These are phyloP conservation scores for Monarcha castaneiventris DNA, from an alignment of 2,113 vertebrate genomes.

Conservation along the genomic window DNA sequence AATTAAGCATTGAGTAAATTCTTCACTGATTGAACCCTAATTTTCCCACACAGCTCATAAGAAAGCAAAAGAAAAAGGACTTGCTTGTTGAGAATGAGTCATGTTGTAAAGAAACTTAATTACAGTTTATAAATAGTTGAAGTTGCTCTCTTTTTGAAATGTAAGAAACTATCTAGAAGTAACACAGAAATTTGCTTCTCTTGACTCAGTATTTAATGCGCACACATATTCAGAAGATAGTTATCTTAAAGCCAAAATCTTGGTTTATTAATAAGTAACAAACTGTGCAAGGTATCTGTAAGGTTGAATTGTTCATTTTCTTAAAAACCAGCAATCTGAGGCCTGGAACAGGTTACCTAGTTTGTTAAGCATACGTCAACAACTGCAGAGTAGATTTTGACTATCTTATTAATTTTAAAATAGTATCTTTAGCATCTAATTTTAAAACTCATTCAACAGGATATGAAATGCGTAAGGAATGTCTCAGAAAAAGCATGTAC, in stretches of 20 bases:
- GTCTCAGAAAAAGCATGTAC: neutral
- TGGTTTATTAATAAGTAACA: neutral
- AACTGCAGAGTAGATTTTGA: neutral
- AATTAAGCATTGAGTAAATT: constrained; percentile 62
- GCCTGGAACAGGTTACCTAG: neutral
- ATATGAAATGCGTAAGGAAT: neutral
- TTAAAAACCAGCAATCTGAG: neutral
- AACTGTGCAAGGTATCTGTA: neutral
- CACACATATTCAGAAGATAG: neutral
- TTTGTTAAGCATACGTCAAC: neutral
- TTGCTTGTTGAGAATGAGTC: constrained; percentile 63
- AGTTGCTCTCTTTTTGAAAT: constrained; percentile 59
- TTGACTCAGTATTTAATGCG: neutral
- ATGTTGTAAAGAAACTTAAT: constrained; percentile 60
- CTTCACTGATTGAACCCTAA: constrained; percentile 47
- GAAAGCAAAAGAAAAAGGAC: constrained; percentile 56
- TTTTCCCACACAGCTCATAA: constrained; percentile 64
- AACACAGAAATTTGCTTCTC: constrained; percentile 1
- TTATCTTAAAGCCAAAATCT: constrained; percentile 10
- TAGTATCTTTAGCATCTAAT: neutral
- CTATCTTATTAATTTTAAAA: neutral
- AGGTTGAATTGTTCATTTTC: neutral
- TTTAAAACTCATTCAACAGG: neutral
- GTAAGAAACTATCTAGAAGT: constrained; percentile 20
- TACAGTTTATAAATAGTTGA: constrained; percentile 65